Conservation (phyloP, 2,888 invertebrate genomes). For the Hypselothyrea guttata region DNA sequence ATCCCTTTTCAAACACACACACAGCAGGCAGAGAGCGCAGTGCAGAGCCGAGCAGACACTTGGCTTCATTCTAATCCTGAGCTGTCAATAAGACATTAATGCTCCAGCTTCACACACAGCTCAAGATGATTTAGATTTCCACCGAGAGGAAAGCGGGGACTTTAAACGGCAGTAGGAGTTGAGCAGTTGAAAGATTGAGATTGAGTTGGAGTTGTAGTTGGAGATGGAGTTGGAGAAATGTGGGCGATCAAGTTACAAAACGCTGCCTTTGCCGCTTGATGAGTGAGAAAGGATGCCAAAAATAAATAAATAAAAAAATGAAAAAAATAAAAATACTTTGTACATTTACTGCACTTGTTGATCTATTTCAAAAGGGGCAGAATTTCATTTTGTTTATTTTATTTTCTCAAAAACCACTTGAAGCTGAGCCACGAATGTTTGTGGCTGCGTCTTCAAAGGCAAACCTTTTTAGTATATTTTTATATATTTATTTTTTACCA, state of each 20-base stretch:
- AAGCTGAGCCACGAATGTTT: conserved; percentile 1
- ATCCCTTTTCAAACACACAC: conserved; percentile 69
- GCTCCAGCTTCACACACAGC: conserved; percentile 58
- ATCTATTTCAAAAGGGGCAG: conserved; percentile 10
- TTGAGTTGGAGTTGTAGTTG: neutral
- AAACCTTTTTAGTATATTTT: no score
- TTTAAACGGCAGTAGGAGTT: conserved; percentile 7
- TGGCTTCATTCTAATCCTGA: conserved; percentile 68
- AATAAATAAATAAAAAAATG: conserved; percentile 20
- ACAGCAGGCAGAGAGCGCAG: conserved; percentile 10
- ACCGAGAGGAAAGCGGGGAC: conserved; percentile 13
- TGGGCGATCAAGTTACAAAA: conserved; percentile 64
- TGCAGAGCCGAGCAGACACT: conserved; percentile 41
- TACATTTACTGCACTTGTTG: conserved; percentile 49
- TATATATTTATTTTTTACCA: neutral
- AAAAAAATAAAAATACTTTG: no score
- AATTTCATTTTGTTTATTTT: neutral
- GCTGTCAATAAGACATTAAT: conserved; percentile 75
- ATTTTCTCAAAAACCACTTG: conserved; percentile 21
- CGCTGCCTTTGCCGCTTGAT: conserved; percentile 40
- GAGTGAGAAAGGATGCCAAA: conserved; percentile 64
- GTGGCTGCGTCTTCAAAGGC: no score
- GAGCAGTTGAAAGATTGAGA: neutral
- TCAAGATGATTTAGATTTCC: conserved; percentile 37
- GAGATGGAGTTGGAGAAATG: conserved; percentile 11